Evolutionary conservation across 1,140 invertebrate genomes (phyloP), one percentile per base, ranked within the genome.

Genomic region (Tetranychus cinnabarinus): DNA sequence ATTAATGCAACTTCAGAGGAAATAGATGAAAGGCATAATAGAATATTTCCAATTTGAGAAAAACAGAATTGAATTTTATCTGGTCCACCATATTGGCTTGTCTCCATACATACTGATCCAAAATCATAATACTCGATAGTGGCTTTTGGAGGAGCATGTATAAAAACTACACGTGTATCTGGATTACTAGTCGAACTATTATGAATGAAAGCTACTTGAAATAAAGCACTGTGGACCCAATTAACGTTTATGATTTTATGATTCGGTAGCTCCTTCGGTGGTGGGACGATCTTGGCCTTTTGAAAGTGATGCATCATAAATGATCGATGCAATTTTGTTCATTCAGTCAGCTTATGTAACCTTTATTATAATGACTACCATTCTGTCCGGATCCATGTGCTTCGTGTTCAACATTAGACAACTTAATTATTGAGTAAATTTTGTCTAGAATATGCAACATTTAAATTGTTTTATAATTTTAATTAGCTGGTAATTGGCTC

Each of bases 1-100:
- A 84, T 45, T 52, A 65, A n/a, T 2, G 37, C 47, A 34, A 64
- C 33, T 55, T 60, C 58, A 34, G 37, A 55, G 31, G 63, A 62
- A 31, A 45, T 12, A 15, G 58, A 58, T 23, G 60, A 54, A 12
- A n/a, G 54, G 31, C 52, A 57, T 31, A 64, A 46, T 10, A 64
- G 50, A 4, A 62, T 33, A 56, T 62, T 62, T 8, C 62, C 60
- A 15, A 58, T 55, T 12, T 52, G 56, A 36, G 37, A 56, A 37
- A 62, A 50, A 23, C 48, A 48, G 10, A 47, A 33, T 23, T 46
- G 13, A 13, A 59, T 54, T 34, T 35, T 31, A 23, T 56, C 46
- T 2, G 35, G 33, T 7, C 7, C 5, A 15, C 52, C 36, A 54
- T 34, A n/a, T 1, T 10, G 36, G 13, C n/a, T 8, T 23, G 10